Evolutionary conservation across 2,797 vertebrate species (phyloP).

Genomic region (Lateolabrax maculatus): DNA sequence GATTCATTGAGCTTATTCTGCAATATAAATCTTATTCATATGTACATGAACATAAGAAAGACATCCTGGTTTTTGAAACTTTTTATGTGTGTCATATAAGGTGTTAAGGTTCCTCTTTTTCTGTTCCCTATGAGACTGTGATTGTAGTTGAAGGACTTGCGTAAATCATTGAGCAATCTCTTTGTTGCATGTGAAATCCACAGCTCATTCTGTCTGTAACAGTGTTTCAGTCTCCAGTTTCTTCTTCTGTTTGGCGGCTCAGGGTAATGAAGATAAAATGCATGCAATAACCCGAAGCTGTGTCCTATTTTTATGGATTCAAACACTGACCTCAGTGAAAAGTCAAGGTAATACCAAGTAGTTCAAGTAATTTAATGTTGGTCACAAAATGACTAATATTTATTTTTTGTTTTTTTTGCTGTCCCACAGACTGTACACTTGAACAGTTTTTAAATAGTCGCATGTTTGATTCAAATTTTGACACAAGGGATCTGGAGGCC

Average conservation of each 20-base stretch:
- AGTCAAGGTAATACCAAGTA: slow-evolving; percentile 66
- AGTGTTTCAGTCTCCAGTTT: slow-evolving; percentile 20
- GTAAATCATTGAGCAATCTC: slow-evolving; percentile 65
- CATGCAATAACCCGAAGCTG: slow-evolving; percentile 9
- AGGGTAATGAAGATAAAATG: slow-evolving; percentile 65
- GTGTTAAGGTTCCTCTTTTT: slow-evolving; percentile 3
- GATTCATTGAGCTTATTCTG: background rate
- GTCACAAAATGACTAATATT: accelerated
- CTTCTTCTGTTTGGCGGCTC: slow-evolving; percentile 24
- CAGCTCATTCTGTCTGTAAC: slow-evolving; percentile 14
- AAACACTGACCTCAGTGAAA: slow-evolving; percentile 51
- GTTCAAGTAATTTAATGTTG: background rate
- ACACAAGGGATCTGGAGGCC: slow-evolving; percentile 19
- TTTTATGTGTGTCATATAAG: background rate
- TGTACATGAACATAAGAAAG: background rate
- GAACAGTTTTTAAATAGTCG: accelerated
- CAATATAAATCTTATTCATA: background rate
- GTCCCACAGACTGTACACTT: slow-evolving; percentile 52
- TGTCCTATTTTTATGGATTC: slow-evolving; percentile 64
- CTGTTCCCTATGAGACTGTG: background rate
- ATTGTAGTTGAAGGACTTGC: slow-evolving; percentile 48
- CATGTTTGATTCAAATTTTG: slow-evolving; percentile 50
- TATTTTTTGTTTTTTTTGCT: background rate
- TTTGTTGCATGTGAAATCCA: slow-evolving; percentile 17
- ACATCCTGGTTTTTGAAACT: background rate